A percentile compares a stretch with the other conserved stretches of the same genome.
Evolutionary conservation across 2,113 vertebrate genomes (phyloP).

Genomic region (Phasianus colchicus): DNA sequence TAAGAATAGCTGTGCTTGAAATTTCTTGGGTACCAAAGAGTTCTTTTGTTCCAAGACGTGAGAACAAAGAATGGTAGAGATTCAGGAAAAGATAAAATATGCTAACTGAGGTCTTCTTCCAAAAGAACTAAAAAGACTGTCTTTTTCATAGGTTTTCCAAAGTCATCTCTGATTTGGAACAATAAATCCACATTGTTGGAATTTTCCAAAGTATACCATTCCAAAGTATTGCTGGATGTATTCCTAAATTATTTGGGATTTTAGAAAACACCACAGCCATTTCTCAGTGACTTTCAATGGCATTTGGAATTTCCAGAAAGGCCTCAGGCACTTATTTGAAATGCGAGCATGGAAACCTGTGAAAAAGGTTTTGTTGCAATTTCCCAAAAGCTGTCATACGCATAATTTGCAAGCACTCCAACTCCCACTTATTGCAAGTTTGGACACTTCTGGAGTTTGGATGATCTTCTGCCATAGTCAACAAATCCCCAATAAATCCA

Average conservation of each 20-base stretch:
- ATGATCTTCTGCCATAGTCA: not conserved
- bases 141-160: not conserved
- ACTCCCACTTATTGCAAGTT: not conserved
- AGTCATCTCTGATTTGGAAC: not conserved
- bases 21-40: not conserved
- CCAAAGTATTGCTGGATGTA: not conserved
- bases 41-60: not conserved
- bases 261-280: not conserved
- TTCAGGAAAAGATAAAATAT: not conserved
- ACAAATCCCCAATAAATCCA: not conserved
- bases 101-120: not conserved
- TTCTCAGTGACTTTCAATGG: not conserved
- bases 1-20: not conserved
- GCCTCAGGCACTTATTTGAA: not conserved
- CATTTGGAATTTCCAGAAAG: not conserved
- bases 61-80: not conserved
- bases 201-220: not conserved
- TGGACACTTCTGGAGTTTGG: not conserved
- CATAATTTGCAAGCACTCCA: not conserved
- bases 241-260: not conserved
- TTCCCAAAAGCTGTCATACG: not conserved
- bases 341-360: not conserved
- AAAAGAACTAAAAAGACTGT: not conserved
- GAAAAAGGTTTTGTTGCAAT: not conserved
- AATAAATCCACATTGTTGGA: not conserved